Evolutionary conservation across 2,113 vertebrate genomes (phyloP), one percentile per base, ranked within the genome.

Genomic region (Pelvicachromis taeniatus): DNA sequence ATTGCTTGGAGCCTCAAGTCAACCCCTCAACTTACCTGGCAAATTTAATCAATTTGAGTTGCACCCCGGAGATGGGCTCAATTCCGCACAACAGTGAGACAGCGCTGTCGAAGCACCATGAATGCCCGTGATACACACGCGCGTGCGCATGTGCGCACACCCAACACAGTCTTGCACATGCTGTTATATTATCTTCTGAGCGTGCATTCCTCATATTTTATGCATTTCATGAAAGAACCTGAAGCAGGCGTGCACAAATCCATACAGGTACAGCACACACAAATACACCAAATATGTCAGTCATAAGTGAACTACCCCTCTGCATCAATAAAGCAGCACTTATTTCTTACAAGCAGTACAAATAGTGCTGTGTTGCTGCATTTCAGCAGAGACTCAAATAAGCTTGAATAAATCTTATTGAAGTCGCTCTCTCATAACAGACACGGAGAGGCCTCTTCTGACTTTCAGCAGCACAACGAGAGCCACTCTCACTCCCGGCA

Each of bases 31-130:
- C 91, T 89, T 92, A 93, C 93, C 94, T 95, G 92, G 90, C 91
- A 94, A 94, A 94, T 94, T 89, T 93, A 93, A 95, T 95, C 93
- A 94, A 93, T 94, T 91, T 91, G 90, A 92, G 93, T 87, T 82
- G 85, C 53, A 89, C 94, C 92, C 93, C 81, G 77, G 90, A 93
- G 91, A 95, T 40, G 77, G 77, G 70, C 91, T 93, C 85, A 87
- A 77, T 88, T 85, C 82, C 31, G 81, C 81, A 58, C 79, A 42
- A 85, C 78, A 40, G 89, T 13, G 68, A 91, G 86, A 84, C 85
- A 52, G 77, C 1, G 53, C 42, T 12, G 9, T 45, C 3, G 12
- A 82, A 52, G 53, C 59, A 48, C 45, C 45, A 56, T 40, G 21
- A 84, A 87, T 61, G 17, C 88, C n/a, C 12, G 23, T 29, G 55